Conservation (phyloP, 2,113 vertebrate genomes). For the Perccottus glenii region DNA sequence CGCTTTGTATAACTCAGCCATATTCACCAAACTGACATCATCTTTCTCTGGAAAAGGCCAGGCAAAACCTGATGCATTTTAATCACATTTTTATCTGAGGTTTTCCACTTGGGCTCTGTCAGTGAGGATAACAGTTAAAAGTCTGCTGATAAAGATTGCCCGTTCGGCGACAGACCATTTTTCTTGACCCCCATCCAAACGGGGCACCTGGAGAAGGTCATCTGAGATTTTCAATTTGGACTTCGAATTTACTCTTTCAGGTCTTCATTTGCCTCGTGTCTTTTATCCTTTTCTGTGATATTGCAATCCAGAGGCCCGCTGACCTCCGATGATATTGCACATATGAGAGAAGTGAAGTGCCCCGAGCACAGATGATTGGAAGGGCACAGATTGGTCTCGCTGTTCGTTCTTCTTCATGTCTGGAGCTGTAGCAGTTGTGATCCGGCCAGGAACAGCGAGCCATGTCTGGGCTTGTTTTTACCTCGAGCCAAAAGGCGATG, state of each 20-base stretch:
- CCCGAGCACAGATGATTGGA: constrained; percentile 37
- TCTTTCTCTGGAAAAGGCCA: constrained; percentile 50
- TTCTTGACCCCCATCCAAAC: constrained; percentile 20
- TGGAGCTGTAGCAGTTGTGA: constrained; percentile 36
- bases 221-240: constrained; percentile 54
- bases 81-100: constrained; percentile 59
- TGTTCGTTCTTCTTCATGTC: constrained; percentile 54
- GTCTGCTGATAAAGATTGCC: constrained; percentile 18
- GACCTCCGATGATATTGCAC: constrained; percentile 52
- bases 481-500: constrained; percentile 52
- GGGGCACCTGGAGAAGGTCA: constrained; percentile 48
- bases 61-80: constrained; percentile 54
- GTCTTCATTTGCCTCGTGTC: constrained; percentile 49
- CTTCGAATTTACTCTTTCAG: constrained; percentile 44
- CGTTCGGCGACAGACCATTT: constrained; percentile 35
- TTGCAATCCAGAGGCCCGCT: constrained; percentile 16
- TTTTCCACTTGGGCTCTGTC: constrained; percentile 16
- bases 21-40: constrained; percentile 42
- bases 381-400: constrained; percentile 48
- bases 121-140: constrained; percentile 19
- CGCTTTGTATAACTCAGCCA: constrained; percentile 44
- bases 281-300: constrained; percentile 39
- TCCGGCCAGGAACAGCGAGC: constrained; percentile 23
- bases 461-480: constrained; percentile 42
- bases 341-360: constrained; percentile 42